Conservation (phyloP, 2,113 vertebrate species). For the Protobothrops flavoviridis region DNA sequence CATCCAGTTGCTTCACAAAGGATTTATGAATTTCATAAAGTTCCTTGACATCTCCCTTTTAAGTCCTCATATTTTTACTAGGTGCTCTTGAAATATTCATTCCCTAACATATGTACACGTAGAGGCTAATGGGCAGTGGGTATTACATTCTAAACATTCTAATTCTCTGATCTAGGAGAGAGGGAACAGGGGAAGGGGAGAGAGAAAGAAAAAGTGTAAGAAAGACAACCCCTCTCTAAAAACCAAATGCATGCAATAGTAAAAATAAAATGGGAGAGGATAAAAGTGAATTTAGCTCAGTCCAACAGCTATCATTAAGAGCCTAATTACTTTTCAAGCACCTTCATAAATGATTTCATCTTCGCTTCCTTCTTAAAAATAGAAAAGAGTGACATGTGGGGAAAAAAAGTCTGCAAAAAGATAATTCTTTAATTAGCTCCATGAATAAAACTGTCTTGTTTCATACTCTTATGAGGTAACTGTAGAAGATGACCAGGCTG, state of each 20-base stretch:
- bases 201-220: background rate
- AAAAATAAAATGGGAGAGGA: background rate
- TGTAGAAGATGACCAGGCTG: no score
- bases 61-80: slow-evolving; percentile 36
- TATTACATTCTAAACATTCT: slow-evolving; percentile 3
- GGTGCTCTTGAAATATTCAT: slow-evolving; percentile 38
- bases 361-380: background rate
- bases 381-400: background rate
- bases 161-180: background rate
- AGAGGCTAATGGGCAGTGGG: slow-evolving; percentile 24
- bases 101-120: slow-evolving; percentile 26
- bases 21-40: slow-evolving; percentile 60
- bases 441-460: background rate
- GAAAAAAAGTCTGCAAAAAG: background rate
- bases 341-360: background rate
- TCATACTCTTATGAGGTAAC: background rate
- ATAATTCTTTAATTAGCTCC: background rate
- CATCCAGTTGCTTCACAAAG: slow-evolving; percentile 52
- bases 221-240: background rate
- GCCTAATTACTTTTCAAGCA: background rate
- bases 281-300: background rate
- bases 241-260: background rate
- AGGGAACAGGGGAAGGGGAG: background rate
- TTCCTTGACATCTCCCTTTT: slow-evolving; percentile 57
- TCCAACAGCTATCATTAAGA: background rate